These are phyloP conservation scores for Parapsyche elsis DNA, from an alignment of 1,140 invertebrate genomes.

Conservation along the genomic window DNA sequence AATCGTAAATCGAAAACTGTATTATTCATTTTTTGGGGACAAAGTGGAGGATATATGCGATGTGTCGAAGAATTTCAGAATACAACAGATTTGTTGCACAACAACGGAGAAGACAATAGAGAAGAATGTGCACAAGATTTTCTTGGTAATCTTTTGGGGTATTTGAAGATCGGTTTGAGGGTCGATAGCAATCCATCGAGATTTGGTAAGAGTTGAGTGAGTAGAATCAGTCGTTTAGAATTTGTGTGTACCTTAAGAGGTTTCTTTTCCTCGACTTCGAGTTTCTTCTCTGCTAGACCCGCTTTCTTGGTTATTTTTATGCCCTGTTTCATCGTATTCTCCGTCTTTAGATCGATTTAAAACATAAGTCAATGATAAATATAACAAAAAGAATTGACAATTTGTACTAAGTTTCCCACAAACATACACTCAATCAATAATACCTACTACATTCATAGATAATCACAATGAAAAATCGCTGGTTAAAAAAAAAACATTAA, in stretches of 20 bases:
- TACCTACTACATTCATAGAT: no score
- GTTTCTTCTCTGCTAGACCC: slow-evolving; percentile 14
- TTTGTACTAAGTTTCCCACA: no score
- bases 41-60: no score
- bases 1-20: no score
- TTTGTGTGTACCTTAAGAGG: slow-evolving; percentile 34
- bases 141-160: background rate
- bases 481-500: no score
- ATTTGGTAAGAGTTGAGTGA: slow-evolving; percentile 5
- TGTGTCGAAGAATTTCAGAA: no score
- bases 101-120: background rate
- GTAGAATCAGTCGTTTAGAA: background rate
- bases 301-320: slow-evolving; percentile 37
- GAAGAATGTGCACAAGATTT: background rate
- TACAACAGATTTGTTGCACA: no score
- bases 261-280: slow-evolving; percentile 33
- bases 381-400: background rate
- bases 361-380: slow-evolving; percentile 7
- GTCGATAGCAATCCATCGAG: slow-evolving; percentile 18
- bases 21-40: no score
- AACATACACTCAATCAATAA: no score
- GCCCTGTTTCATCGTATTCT: background rate
- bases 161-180: background rate
- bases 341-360: slow-evolving; percentile 14
- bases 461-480: no score